Base-by-base conservation (phyloP, 2,797 vertebrate species). In the Notolepis coatsorum region DNA sequence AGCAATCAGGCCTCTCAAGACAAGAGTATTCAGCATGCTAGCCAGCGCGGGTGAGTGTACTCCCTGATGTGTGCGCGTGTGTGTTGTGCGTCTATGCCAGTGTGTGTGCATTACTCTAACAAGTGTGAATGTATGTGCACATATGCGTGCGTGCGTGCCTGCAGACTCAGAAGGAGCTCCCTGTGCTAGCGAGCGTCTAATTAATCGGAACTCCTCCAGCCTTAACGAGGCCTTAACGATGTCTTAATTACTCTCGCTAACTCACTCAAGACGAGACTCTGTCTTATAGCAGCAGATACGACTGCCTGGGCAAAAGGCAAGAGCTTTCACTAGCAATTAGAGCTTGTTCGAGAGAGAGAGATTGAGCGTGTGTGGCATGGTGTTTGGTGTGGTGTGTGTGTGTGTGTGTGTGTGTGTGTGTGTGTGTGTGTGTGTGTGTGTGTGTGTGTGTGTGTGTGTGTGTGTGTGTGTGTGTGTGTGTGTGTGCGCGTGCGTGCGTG, bases 181-280 rank as follows among this genome's bases (percentile, higher is more conserved):
- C 72, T 0, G 68, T 73, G 87, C 71, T 65, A 38, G 51, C 15
- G 7, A 73, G 73, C 20, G 9, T 84, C 84, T 87, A 85, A 90
- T 88, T 83, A 87, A 81, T 89, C 73, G 73, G 2, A 39, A 63
- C 76, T 84, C 70, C 79, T 82, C 75, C 57, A 72, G 73, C 84
- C 77, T 83, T 91, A 86, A 87, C 67, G 30, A 82, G 84, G 66
- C 12, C 13, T 4, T 50, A 50, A 50, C 28, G 17, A 50, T 15
- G 15, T 75, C 84, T 83, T 91, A 89, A 91, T 90, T 88, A 87
- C 85, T 87, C 77, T 66, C 54, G 24, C 68, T 68, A 77, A 87
- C 82, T 89, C 85, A 84, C 88, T 84, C 65, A 90, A 91, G 87
- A 80, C 73, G 43, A 68, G 57, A 75, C 68, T 2, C 62, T 48